Evolutionary conservation across 1,140 invertebrate genomes (phyloP), one percentile per base, ranked within the genome.

Genomic region (Druon quercuslanigerum): DNA sequence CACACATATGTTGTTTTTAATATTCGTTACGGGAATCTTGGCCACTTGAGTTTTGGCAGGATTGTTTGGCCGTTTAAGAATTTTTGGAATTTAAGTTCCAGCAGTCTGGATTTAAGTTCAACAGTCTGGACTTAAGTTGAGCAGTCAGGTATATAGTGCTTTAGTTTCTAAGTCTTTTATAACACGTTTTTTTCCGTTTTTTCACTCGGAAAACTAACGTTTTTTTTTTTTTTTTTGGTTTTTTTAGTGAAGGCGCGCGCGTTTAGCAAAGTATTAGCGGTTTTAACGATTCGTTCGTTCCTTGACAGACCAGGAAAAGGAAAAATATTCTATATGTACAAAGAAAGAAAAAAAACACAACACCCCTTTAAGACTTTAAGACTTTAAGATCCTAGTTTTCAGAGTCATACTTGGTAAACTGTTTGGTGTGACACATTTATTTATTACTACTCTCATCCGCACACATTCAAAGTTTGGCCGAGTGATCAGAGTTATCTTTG

Each of bases 1-100:
- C 76, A 56, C 66, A 73, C 5, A 33, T 25, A 33, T 60, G 50
- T 74, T 78, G 50, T 81, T 84, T 82, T 82, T 83, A 83, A 72
- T 76, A 66, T 66, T 84, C 74, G 25, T 83, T 80, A 81, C 75
- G 56, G 52, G 57, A 72, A 51, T 79, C 73, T 76, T 71, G 73
- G 71, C 70, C 54, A 13, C 74, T 70, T 50, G 50, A 17, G 25
- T 50, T 25, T n/a, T 71, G 56, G 51, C 33, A 73, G n/a, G 73
- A 46, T 50, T 71, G 50, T 33, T 66, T 14, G 20, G 51, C 70
- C 16, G 51, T 73, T 66, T 66, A 33, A 33, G 7, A 66, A 66
- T 40, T 40, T 33, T 73, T 14, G 51, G 51, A 46, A 25, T 25
- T 25, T 25, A 25, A 25, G 20, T 25, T 25, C 60, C 72, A 50